Conservation (phyloP, 1,140 invertebrate species). For the Eumaeus atala region DNA sequence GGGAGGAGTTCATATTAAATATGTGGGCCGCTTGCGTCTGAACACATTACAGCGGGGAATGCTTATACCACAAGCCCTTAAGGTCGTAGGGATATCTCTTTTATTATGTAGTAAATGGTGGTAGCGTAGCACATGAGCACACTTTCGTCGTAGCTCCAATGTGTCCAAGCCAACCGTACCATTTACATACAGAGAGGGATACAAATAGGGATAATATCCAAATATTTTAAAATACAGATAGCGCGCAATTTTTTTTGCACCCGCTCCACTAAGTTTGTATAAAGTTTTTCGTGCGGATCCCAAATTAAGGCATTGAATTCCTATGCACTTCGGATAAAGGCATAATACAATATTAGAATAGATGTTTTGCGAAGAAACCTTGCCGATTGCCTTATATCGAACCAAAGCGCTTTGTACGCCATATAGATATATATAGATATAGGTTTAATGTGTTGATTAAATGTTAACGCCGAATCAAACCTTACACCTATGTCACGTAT, state of each 20-base stretch:
- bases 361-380: neutral
- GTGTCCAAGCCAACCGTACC: conserved; percentile 2
- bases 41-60: too few relatives aligned
- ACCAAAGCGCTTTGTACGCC: neutral
- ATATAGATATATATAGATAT: neutral
- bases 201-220: conserved; percentile 7
- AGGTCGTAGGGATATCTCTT: neutral
- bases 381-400: conserved; percentile 2
- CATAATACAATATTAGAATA: neutral
- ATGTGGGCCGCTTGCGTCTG: too few relatives aligned
- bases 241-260: conserved; percentile 8
- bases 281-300: conserved; percentile 6
- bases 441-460: conserved; percentile 3
- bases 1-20: too few relatives aligned
- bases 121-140: neutral
- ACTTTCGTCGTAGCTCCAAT: too few relatives aligned
- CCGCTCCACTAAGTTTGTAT: neutral
- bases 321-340: neutral
- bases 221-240: conserved; percentile 4
- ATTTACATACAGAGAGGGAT: conserved; percentile 3
- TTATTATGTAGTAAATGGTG: conserved; percentile 1
- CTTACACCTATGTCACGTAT: neutral
- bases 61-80: conserved; percentile 1
- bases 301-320: neutral
- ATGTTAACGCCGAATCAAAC: neutral